phyloP scores from a whole-genome alignment of 2,888 invertebrate species.

The Catocala fraxini region DNA sequence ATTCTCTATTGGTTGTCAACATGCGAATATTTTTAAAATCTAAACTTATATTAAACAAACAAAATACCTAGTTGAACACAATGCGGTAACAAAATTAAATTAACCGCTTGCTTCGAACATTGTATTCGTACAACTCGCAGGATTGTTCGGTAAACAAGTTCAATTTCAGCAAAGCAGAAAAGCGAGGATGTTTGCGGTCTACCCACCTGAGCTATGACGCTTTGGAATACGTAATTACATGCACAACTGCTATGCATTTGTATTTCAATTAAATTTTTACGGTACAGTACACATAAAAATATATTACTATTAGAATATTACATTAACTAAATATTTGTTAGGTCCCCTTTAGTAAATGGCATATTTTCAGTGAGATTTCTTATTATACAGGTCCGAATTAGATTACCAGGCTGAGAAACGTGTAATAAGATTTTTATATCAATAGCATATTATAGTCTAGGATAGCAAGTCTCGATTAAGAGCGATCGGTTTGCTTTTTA shows the following conservation, averaged over 20 bases:
- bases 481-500: too few species aligned
- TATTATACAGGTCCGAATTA: too few species aligned
- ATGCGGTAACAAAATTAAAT: constrained; percentile 44
- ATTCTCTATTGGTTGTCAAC: too few species aligned
- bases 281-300: not conserved
- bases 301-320: too few species aligned
- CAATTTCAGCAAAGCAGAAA: constrained; percentile 45
- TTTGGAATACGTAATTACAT: constrained; percentile 38
- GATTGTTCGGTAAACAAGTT: constrained; percentile 52
- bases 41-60: constrained; percentile 23
- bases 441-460: too few species aligned
- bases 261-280: constrained; percentile 18
- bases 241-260: constrained; percentile 33
- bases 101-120: constrained; percentile 33
- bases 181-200: constrained; percentile 47
- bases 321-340: too few species aligned
- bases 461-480: too few species aligned
- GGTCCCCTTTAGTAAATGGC: too few species aligned
- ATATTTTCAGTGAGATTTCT: too few species aligned
- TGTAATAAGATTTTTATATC: too few species aligned
- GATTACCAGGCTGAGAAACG: too few species aligned
- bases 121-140: constrained; percentile 38
- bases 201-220: constrained; percentile 47
- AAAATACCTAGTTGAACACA: constrained; percentile 33
- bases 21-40: not conserved